A percentile compares a stretch with the other conserved stretches of the same genome.
Conservation (phyloP, 2,113 vertebrate species). For the Microcebus griseorufus region DNA sequence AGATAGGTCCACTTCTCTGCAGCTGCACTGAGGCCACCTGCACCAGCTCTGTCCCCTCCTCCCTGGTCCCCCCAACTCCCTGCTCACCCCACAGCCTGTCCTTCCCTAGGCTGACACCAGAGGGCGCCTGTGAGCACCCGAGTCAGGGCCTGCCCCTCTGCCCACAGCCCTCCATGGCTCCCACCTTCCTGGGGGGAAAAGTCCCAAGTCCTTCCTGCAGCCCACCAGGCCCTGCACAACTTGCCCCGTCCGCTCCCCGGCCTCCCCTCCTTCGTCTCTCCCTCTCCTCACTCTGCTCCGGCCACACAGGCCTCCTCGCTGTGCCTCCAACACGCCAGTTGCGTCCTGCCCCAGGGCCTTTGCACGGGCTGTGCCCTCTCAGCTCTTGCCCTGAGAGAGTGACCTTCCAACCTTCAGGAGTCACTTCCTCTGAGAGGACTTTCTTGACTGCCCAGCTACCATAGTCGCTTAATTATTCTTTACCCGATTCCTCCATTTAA, state of each 20-base stretch:
- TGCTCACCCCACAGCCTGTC: not conserved
- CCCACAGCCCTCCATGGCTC: not conserved
- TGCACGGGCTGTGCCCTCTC: not conserved
- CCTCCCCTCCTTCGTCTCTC: not conserved
- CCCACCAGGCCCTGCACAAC: not conserved
- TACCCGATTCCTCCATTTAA: not conserved
- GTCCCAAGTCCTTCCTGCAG: not conserved
- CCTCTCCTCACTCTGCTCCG: not conserved
- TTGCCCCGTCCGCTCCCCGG: not conserved
- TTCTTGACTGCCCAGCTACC: not conserved
- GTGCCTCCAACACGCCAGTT: not conserved
- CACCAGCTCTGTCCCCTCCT: not conserved
- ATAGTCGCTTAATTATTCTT: not conserved
- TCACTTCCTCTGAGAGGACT: not conserved
- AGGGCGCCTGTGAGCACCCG: not conserved
- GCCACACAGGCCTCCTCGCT: fast-evolving
- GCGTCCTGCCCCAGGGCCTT: not conserved
- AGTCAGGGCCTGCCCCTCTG: not conserved
- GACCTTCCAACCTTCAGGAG: not conserved
- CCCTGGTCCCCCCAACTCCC: not conserved
- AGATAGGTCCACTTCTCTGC: not conserved
- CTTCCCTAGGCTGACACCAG: not conserved
- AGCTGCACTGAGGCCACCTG: not conserved
- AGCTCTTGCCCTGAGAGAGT: not conserved
- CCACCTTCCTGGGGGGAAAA: not conserved